phyloP scores from a whole-genome alignment of 2,888 invertebrate genomes.

The Petrolisthes manimaculis region DNA sequence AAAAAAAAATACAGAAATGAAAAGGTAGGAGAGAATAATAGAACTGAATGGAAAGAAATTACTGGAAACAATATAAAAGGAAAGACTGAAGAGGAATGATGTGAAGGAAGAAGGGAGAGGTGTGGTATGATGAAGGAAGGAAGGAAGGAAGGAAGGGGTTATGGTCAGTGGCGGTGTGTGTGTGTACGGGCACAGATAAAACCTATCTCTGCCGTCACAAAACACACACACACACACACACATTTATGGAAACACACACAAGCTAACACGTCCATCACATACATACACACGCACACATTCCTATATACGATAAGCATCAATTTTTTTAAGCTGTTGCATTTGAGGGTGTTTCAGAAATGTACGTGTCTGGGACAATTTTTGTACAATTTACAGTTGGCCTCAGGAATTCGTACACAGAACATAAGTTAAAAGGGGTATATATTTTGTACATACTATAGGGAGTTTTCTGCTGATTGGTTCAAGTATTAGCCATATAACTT shows the following conservation, averaged over 20 bases:
- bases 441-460: no score
- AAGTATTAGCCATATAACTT: no score
- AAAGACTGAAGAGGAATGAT: not conserved
- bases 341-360: no score
- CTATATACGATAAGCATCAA: no score
- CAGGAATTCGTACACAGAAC: no score
- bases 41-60: not conserved
- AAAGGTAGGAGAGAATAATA: not conserved
- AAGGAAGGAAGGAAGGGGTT: not conserved
- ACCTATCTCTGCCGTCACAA: conserved; percentile 35
- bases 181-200: conserved; percentile 20
- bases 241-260: not conserved
- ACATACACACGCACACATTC: not conserved
- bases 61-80: not conserved
- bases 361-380: no score
- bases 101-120: not conserved
- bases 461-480: no score
- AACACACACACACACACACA: conserved; percentile 21
- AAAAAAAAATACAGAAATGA: not conserved
- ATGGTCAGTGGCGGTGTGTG: not conserved
- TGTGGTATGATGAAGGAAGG: not conserved
- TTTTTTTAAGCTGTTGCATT: no score
- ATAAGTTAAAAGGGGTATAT: no score
- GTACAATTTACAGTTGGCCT: no score
- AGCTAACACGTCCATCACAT: not conserved